Evolutionary conservation across 2,888 invertebrate species (phyloP).

Genomic region (Alviniconcha strummeri): DNA sequence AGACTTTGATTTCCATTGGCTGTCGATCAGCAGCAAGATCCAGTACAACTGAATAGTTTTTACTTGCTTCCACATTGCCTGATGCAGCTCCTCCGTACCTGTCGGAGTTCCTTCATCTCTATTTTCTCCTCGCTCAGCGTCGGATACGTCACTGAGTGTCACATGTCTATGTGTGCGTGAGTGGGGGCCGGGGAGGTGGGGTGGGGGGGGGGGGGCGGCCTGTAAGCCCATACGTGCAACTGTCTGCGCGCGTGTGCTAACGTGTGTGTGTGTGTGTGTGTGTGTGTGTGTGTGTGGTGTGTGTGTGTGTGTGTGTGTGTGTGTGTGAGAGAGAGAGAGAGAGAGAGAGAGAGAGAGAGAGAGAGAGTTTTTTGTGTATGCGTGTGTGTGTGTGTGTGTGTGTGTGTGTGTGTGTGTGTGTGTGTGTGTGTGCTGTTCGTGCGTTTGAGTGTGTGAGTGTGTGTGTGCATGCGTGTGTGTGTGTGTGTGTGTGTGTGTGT

Average conservation of each 20-base stretch:
- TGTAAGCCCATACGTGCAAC: not conserved
- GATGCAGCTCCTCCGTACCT: not conserved
- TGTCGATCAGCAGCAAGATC: too few relatives aligned
- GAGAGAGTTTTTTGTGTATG: not conserved
- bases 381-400: conserved; percentile 53
- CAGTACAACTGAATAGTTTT: too few relatives aligned
- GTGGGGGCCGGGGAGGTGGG: conserved; percentile 7
- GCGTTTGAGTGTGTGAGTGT: not conserved
- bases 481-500: conserved; percentile 16
- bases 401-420: conserved; percentile 58
- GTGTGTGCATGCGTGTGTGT: conserved; percentile 8
- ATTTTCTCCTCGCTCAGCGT: not conserved
- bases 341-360: not conserved
- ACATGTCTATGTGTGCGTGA: not conserved
- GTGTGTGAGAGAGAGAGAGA: not conserved
- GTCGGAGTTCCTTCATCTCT: not conserved
- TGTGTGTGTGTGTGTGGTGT: conserved; percentile 1
- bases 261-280: conserved; percentile 52
- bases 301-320: not conserved
- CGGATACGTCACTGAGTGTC: too few relatives aligned
- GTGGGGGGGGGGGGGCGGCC: not conserved
- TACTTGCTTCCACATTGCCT: too few relatives aligned
- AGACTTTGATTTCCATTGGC: too few relatives aligned
- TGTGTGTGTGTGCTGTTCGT: not conserved
- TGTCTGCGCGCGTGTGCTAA: not conserved